These are phyloP conservation scores for Odontomyia ornata DNA, from an alignment of 2,888 invertebrate genomes.

Conservation along the genomic window DNA sequence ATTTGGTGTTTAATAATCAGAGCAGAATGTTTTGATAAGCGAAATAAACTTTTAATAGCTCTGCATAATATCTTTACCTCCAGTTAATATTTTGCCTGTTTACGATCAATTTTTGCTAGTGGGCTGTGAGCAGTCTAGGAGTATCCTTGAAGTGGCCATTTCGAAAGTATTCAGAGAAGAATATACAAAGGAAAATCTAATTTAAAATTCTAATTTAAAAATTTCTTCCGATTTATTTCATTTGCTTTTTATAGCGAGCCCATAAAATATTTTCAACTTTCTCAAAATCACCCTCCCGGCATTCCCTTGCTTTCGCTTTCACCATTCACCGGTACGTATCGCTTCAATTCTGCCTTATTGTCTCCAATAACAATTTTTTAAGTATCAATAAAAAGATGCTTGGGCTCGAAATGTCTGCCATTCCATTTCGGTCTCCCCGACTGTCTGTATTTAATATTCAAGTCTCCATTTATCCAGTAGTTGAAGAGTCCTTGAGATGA, in stretches of 20 bases:
- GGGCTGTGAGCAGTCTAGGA: too few species aligned
- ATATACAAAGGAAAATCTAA: not conserved
- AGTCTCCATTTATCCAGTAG: not conserved
- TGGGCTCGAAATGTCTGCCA: not conserved
- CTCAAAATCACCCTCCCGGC: not conserved
- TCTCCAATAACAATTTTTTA: constrained; percentile 29
- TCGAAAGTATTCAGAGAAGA: too few species aligned
- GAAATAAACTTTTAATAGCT: too few species aligned
- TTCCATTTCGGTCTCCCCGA: not conserved
- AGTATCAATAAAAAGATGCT: constrained; percentile 35
- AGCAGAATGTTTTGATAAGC: too few species aligned
- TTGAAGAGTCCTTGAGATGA: not conserved
- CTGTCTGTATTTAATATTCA: not conserved
- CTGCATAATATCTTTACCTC: too few species aligned
- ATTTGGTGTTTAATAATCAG: too few species aligned
- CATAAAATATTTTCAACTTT: not conserved
- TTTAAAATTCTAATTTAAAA: constrained; percentile 3
- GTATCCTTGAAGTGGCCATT: too few species aligned
- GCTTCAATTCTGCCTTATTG: constrained; percentile 12
- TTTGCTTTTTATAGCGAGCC: not conserved
- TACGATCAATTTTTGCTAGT: too few species aligned
- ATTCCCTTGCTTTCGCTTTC: not conserved
- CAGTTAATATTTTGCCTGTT: too few species aligned
- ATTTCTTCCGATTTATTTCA: not conserved
- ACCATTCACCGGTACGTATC: not conserved